Conservation (phyloP, 1,140 invertebrate genomes). For the Sycophila sp. region DNA sequence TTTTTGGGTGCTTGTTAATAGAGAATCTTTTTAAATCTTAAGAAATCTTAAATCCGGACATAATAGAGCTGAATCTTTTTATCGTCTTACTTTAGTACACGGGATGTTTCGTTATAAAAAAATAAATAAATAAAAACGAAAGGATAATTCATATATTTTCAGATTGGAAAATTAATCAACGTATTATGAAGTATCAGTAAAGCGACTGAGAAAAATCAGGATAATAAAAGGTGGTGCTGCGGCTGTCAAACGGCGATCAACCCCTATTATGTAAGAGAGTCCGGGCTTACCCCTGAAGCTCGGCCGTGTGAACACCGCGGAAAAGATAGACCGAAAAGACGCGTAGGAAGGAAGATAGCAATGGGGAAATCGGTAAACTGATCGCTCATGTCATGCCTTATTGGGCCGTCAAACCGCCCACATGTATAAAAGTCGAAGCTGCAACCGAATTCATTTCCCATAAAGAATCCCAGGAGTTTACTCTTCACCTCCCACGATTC, state of each 20-base stretch:
- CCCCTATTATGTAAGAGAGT: conserved; percentile 55
- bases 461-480: conserved; percentile 22
- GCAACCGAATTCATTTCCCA: conserved; percentile 33
- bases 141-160: no score
- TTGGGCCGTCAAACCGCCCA: conserved; percentile 60
- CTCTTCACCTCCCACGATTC: conserved; percentile 25
- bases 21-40: no score
- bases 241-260: conserved; percentile 62
- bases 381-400: conserved; percentile 61
- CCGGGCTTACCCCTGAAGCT: conserved; percentile 45
- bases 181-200: no score
- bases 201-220: neutral
- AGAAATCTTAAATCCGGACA: no score
- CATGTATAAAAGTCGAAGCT: conserved; percentile 40
- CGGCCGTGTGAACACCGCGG: conserved; percentile 59
- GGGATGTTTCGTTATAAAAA: neutral
- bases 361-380: conserved; percentile 54
- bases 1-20: no score
- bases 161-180: no score
- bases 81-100: no score
- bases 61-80: no score
- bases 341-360: conserved; percentile 28
- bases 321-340: conserved; percentile 53
- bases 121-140: no score
- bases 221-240: conserved; percentile 25